phyloP scores from a whole-genome alignment of 30 jellyfish, hydroid and myxozoan species.

The Cassiopea xamachana region DNA sequence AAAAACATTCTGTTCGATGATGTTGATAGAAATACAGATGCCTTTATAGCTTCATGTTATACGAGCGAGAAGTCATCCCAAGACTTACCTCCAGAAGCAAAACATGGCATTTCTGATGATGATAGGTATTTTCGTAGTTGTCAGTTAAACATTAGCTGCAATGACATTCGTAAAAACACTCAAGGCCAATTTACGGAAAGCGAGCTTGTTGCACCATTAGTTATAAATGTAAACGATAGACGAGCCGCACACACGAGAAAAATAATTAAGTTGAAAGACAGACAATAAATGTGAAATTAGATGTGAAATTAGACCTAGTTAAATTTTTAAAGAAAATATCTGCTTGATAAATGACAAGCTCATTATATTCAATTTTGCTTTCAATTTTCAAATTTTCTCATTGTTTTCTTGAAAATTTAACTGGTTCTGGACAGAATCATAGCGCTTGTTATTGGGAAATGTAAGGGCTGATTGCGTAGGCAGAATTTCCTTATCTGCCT shows the following conservation, averaged over 20 bases:
- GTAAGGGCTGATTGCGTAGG: too few relatives aligned
- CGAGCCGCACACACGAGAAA: slow-evolving; percentile 50
- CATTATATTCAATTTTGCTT: too few relatives aligned
- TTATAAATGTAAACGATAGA: slow-evolving; percentile 18
- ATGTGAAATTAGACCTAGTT: too few relatives aligned
- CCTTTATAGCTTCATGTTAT: too few relatives aligned
- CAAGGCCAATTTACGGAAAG: not conserved
- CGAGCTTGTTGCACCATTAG: slow-evolving; percentile 42
- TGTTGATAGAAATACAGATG: not conserved
- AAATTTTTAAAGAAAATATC: too few relatives aligned
- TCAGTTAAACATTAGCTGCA: not conserved
- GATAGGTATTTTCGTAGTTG: not conserved
- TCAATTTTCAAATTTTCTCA: too few relatives aligned
- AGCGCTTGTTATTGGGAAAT: too few relatives aligned
- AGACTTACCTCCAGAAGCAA: not conserved
- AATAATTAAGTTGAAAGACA: slow-evolving; percentile 35
- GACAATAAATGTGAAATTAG: too few relatives aligned
- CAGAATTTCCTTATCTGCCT: too few relatives aligned
- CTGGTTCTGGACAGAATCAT: too few relatives aligned
- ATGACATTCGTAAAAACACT: not conserved
- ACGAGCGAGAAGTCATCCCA: not conserved
- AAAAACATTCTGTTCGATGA: not conserved
- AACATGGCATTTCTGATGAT: not conserved
- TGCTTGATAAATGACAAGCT: too few relatives aligned
- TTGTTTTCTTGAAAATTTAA: too few relatives aligned